phyloP scores from a whole-genome alignment of 1,140 invertebrate genomes.

The Pemphigus obesinymphae region DNA sequence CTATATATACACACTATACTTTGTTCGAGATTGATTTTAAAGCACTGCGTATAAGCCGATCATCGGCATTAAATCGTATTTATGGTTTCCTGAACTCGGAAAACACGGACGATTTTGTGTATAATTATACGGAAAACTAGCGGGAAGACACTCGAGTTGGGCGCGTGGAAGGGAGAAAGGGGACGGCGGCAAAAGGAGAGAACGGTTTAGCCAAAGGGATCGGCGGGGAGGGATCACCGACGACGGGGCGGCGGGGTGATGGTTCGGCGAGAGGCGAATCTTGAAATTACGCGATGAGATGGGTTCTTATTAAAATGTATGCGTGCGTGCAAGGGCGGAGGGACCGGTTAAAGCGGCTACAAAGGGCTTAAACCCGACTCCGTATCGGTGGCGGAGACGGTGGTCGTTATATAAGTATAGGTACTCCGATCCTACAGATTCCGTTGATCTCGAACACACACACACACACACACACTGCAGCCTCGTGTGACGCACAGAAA shows the following conservation, averaged over 20 bases:
- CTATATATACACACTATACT: neutral
- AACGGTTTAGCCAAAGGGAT: no score
- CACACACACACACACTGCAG: neutral
- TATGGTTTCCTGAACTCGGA: slow-evolving; percentile 14
- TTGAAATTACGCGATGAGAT: slow-evolving; percentile 5
- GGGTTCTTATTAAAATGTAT: slow-evolving; percentile 17
- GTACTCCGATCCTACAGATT: slow-evolving; percentile 24
- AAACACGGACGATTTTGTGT: slow-evolving; percentile 9
- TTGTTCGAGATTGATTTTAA: slow-evolving; percentile 20
- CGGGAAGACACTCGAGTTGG: neutral
- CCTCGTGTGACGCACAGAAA: no score
- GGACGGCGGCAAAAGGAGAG: neutral
- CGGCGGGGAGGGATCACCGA: neutral
- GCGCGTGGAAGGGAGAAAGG: neutral
- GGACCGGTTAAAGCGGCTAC: slow-evolving; percentile 21
- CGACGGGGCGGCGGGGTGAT: neutral
- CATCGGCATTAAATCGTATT: slow-evolving; percentile 19
- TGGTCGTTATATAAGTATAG: neutral
- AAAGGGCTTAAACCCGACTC: slow-evolving; percentile 7
- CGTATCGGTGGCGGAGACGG: no score
- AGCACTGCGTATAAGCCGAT: slow-evolving; percentile 23
- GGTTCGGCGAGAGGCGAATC: no score
- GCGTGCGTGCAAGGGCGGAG: neutral
- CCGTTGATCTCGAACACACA: neutral
- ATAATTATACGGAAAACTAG: slow-evolving; percentile 13